Percentiles rank a stretch among this genome's conserved stretches.
Conservation (phyloP, 30 jellyfish, hydroid and myxozoan genomes). For the Cassiopea xamachana region DNA sequence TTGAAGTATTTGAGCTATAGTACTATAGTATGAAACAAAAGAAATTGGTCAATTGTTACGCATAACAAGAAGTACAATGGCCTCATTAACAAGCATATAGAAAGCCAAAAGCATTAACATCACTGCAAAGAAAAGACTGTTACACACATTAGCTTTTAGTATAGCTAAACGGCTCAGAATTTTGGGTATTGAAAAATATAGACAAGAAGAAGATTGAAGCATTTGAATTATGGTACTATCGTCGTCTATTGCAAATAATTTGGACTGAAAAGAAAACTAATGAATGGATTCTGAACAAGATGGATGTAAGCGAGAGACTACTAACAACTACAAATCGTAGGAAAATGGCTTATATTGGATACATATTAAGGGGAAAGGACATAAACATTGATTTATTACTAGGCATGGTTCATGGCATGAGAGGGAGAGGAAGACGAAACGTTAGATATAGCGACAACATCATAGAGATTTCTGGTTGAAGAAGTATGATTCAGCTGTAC, state of each 20-base stretch:
- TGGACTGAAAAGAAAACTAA: slow-evolving; percentile 40
- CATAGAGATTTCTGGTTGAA: neutral
- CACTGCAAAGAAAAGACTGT: slow-evolving; percentile 6
- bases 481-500: neutral
- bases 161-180: neutral
- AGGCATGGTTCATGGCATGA: neutral
- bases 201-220: neutral
- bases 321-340: slow-evolving; percentile 1
- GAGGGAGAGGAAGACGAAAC: neutral
- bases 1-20: too few relatives aligned
- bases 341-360: slow-evolving; percentile 10
- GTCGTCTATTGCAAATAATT: neutral
- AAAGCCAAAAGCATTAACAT: neutral
- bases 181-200: neutral
- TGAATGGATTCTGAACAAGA: slow-evolving; percentile 13
- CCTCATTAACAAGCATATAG: too few relatives aligned
- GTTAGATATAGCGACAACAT: neutral
- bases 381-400: neutral
- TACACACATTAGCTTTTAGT: neutral
- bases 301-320: neutral
- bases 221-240: slow-evolving; percentile 14
- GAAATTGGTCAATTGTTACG: neutral
- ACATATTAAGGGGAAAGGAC: slow-evolving; percentile 18
- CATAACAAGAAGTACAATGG: neutral
- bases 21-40: too few relatives aligned